Conservation (phyloP, 2,113 vertebrate species). For the Hemibagrus wyckioides region DNA sequence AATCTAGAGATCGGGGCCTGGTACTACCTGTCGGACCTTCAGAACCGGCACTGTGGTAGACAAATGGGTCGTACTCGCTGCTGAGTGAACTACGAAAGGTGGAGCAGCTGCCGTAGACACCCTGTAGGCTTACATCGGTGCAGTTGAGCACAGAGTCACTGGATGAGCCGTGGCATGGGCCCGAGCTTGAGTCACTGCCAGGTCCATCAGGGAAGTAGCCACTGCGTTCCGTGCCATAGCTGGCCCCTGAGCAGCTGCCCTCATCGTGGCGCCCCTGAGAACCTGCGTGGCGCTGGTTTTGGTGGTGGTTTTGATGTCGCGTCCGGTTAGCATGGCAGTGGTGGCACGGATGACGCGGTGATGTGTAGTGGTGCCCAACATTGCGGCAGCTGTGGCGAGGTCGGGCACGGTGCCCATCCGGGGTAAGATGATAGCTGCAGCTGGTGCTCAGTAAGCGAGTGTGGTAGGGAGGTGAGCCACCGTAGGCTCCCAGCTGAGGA, state of each 20-base stretch:
- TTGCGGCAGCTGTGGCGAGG: slow-evolving; percentile 68
- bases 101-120: slow-evolving; percentile 94
- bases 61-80: slow-evolving; percentile 92
- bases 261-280: slow-evolving; percentile 76
- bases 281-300: slow-evolving; percentile 41
- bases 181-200: slow-evolving; percentile 93
- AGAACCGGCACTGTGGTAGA: slow-evolving; percentile 77
- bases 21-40: slow-evolving; percentile 61
- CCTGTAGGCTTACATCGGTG: slow-evolving; percentile 91
- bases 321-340: slow-evolving; percentile 72
- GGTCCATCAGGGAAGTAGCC: slow-evolving; percentile 94
- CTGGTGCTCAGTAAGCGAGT: slow-evolving; percentile 63
- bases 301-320: slow-evolving; percentile 55
- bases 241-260: slow-evolving; percentile 88
- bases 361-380: slow-evolving; percentile 33
- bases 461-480: slow-evolving; percentile 76
- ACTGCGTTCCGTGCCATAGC: slow-evolving; percentile 88
- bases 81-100: slow-evolving; percentile 96
- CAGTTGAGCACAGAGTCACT: slow-evolving; percentile 96
- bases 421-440: slow-evolving; percentile 69
- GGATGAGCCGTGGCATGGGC: slow-evolving; percentile 93
- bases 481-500: slow-evolving; percentile 76
- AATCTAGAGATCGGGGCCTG: slow-evolving; percentile 84
- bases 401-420: slow-evolving; percentile 63
- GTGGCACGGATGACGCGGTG: slow-evolving; percentile 68